Base-by-base conservation (phyloP, 2,888 invertebrate species). In the Eupithecia inturbata region DNA sequence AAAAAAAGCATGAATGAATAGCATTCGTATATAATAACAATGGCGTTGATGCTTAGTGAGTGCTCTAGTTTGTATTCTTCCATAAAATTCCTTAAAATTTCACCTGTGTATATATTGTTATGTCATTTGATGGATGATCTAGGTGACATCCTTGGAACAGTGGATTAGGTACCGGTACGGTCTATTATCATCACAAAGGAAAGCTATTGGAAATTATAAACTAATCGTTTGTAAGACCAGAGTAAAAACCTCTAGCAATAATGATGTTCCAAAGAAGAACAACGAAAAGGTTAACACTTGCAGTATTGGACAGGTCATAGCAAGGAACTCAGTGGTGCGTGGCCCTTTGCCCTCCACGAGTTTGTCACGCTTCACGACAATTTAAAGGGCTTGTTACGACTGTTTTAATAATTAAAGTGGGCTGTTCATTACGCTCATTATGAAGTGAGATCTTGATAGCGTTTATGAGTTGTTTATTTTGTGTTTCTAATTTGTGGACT, bases 331-430 rank as follows among this genome's bases (percentile, higher is more conserved):
- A 60, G 28, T n/a, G 67, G 36, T 39, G 70, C 68, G 39, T 74
- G 41, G 45, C 63, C 10, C 31, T 53, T n/a, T 31, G 68, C 68
- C 19, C 6, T 39, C 36, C 62, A 70, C 7, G 22, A n/a, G 36
- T 87, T 88, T 90, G 90, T 89, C 89, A 91, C 89, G 90, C 88
- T 91, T 79, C 87, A 86, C 76, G 88, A 87, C 85, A 87, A 45
- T 73, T 70, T 36, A 57, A 66, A 41, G 57, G 63, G 53, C 41
- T 60, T 19, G 41, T 60, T 49, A 70, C 67, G 70, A 62, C 33
- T 62, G 60, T n/a, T 14, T 19, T 64, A 64, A 64, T 64, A 64
- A 64, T 64, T 36, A 64, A 64, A 64, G 33, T 64, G 33, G 63
- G 19, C 36, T 33, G 33, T 64, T 64, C 31, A 64, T 64, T 64